Base-by-base conservation (phyloP, 2,797 vertebrate genomes). In the Sebastes diaconus region DNA sequence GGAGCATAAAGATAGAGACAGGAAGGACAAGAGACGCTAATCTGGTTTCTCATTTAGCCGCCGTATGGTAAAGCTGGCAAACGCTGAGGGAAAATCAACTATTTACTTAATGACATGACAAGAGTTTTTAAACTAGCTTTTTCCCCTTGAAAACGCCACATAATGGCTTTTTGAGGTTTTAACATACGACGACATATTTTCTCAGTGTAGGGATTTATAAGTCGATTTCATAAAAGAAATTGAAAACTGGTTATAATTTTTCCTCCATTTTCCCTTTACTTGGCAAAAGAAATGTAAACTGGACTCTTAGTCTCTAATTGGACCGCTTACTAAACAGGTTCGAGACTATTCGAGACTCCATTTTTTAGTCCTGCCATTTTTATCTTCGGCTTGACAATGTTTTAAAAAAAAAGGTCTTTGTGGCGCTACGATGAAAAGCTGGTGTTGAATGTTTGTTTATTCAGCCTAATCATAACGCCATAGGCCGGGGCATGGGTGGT, bases 21-120 rank as follows among this genome's bases (percentile, higher is more conserved):
- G 97, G 92, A 99, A 99, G 94, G 97, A 99, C 93, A 99, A 98
- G 93, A 97, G 98, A 94, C 98, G 96, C 94, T 99, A 90, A 94
- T 76, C 2, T 66, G 68, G 57, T 64, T 76, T 76, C 16, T 65
- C 5, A 9, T n/a, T 25, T 20, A 32, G 50, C 58, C 36, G 57
- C 73, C 25, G 16, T 72, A 42, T 27, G 46, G 39, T 36, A 13
- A 52, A 54, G 16, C 54, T 54, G 14, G 58, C 55, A 39, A 75
- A 73, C 4, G 20, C 20, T 14, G 63, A 67, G 57, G 66, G 52
- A 46, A 66, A 60, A 52, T 34, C 27, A 69, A 52, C 30, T 11
- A 24, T 70, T 77, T 78, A 68, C 30, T 68, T 32, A 71, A 58
- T n/a, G 50, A 65, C 6, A 39, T 13, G 2, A 42, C 39, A 58